Percentiles rank a stretch among this genome's conserved stretches.
These are phyloP conservation scores for Leptodactylus fuscus DNA, from an alignment of 2,113 vertebrate genomes.

Conservation along the genomic window DNA sequence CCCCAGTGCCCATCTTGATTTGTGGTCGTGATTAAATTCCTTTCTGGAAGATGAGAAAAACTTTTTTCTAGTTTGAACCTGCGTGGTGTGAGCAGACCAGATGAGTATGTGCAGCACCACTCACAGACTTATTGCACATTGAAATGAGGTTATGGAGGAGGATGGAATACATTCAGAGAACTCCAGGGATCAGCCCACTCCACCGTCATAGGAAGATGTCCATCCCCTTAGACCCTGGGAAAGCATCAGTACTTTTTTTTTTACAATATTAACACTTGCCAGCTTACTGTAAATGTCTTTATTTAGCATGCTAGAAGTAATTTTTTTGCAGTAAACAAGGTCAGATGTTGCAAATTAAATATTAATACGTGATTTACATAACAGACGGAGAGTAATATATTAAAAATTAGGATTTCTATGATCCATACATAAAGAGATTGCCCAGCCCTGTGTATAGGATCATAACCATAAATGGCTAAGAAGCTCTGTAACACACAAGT, in stretches of 20 bases:
- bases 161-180: conserved; percentile 56
- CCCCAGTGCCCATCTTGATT: conserved; percentile 87
- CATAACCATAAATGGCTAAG: too few relatives aligned
- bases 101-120: conserved; percentile 65
- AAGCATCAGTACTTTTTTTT: conserved; percentile 31
- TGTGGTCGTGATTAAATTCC: neutral
- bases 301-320: neutral
- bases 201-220: conserved; percentile 70
- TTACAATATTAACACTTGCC: neutral
- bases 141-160: conserved; percentile 59
- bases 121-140: conserved; percentile 64
- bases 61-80: conserved; percentile 27
- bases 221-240: conserved; percentile 70
- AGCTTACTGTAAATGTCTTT: conserved; percentile 2
- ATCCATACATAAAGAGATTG: neutral
- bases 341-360: neutral
- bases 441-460: too few relatives aligned
- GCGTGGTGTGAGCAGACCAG: conserved; percentile 43
- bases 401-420: neutral
- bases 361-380: neutral
- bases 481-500: too few relatives aligned
- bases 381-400: neutral
- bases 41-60: neutral
- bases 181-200: conserved; percentile 70
- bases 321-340: neutral